These are phyloP conservation scores for Psittacula cyanocephala DNA, from an alignment of 2,113 vertebrate genomes.

Conservation along the genomic window DNA sequence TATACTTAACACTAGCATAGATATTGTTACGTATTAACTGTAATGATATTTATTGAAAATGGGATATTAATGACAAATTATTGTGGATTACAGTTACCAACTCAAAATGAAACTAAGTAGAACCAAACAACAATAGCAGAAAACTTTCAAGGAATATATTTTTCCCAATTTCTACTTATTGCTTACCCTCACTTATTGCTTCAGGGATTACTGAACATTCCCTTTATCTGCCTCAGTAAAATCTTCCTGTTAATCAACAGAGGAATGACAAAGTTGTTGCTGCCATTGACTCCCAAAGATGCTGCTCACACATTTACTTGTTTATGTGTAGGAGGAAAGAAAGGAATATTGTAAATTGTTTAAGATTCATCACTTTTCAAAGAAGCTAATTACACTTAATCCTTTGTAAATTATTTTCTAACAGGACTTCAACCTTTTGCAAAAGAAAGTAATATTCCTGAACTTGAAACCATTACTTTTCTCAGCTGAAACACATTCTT, in stretches of 20 bases:
- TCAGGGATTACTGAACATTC: neutral
- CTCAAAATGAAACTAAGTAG: neutral
- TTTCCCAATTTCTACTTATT: neutral
- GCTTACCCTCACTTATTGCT: neutral
- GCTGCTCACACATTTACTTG: neutral
- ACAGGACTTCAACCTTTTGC: neutral
- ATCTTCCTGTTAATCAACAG: neutral
- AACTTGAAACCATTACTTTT: neutral
- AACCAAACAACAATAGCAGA: neutral
- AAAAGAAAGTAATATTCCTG: neutral
- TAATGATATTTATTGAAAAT: neutral
- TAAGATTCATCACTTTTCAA: neutral
- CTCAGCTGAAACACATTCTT: neutral
- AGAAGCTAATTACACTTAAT: neutral
- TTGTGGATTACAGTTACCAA: neutral
- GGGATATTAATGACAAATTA: neutral
- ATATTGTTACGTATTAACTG: neutral
- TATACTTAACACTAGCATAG: neutral
- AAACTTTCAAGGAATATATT: neutral
- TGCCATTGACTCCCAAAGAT: neutral
- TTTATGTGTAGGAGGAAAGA: neutral
- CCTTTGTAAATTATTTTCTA: neutral
- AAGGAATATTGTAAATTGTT: neutral
- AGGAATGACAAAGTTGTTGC: neutral
- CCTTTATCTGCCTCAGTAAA: neutral